phyloP scores from a whole-genome alignment of 2,888 invertebrate genomes.

The Hetaerina titia region DNA sequence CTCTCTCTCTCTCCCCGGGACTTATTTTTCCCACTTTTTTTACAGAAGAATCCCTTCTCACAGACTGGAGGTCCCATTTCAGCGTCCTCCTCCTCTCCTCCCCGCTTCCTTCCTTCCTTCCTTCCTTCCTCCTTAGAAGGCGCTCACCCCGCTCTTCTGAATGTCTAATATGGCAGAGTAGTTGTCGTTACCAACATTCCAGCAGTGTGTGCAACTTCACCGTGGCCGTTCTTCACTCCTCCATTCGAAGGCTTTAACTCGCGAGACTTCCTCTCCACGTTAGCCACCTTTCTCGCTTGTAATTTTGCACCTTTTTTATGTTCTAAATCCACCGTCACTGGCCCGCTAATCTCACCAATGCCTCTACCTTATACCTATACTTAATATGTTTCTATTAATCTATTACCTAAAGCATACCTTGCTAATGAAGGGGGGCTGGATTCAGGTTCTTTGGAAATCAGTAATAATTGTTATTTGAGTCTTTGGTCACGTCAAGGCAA shows the following conservation, averaged over 20 bases:
- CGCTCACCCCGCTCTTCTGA: conserved; percentile 38
- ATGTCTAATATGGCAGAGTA: conserved; percentile 55
- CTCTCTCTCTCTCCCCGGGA: conserved; percentile 70
- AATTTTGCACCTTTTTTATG: no score
- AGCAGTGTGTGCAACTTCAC: conserved; percentile 4
- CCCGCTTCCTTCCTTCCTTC: neutral
- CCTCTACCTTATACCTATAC: no score
- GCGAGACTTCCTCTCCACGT: neutral
- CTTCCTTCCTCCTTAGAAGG: conserved; percentile 48
- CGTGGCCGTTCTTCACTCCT: neutral
- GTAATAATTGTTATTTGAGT: no score
- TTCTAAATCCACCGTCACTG: no score
- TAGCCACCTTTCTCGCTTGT: conserved; percentile 72
- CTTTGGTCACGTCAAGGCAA: no score
- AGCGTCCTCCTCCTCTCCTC: neutral
- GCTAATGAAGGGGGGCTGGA: no score
- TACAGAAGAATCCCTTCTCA: conserved; percentile 72
- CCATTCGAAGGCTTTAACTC: neutral
- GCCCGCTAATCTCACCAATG: no score
- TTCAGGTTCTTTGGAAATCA: no score
- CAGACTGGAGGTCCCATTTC: conserved; percentile 71
- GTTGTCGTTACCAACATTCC: conserved; percentile 46
- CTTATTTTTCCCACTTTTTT: conserved; percentile 71
- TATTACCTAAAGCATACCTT: no score
- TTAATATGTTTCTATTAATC: no score